Base-by-base conservation (phyloP, 2,888 invertebrate genomes). In the Apeira syringaria region DNA sequence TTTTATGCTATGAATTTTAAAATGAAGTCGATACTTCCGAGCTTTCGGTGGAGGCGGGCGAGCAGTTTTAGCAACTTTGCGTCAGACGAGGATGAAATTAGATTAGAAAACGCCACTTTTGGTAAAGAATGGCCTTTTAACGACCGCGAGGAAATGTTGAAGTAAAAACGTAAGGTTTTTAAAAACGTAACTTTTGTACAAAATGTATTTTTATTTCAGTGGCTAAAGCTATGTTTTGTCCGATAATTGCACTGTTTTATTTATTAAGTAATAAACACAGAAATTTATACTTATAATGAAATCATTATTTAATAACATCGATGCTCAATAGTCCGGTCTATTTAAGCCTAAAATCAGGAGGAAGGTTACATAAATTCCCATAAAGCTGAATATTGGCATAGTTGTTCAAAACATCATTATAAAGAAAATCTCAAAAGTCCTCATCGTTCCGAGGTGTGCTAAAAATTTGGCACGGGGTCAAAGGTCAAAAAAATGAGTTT, bases 1-100 rank as follows among this genome's bases (percentile, higher is more conserved):
- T 89, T 88, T 89, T 87, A 88, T 87, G 88, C 88, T 75, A 88
- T 89, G 89, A 89, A 89, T 89, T 89, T 89, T 89, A 89, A 88
- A 89, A 88, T 86, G 82, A 78, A 87, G 86, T 81, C 86, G 82
- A 88, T 87, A 85, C 84, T 85, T 86, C 80, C 84, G 72, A 74
- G 79, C 78, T 81, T 72, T 73, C 69, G 69, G 73, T 27, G 39
- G 39, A 38, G 24, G 37, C 29, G 68, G 61, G 70, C 61, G 75
- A 74, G 78, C 72, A 73, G 69, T 74, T 81, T 74, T 77, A 71
- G 68, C 68, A 74, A 81, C 76, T 80, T 80, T 70, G 72, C 71
- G 68, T 72, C 68, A 31, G 68, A 60, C 67, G 64, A 75, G 83
- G 83, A 83, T 83, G 77, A 83, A 84, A 88, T 86, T 85, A 84